Evolutionary conservation across 1,140 invertebrate genomes (phyloP).

Genomic region (Sycophaga agraensis): DNA sequence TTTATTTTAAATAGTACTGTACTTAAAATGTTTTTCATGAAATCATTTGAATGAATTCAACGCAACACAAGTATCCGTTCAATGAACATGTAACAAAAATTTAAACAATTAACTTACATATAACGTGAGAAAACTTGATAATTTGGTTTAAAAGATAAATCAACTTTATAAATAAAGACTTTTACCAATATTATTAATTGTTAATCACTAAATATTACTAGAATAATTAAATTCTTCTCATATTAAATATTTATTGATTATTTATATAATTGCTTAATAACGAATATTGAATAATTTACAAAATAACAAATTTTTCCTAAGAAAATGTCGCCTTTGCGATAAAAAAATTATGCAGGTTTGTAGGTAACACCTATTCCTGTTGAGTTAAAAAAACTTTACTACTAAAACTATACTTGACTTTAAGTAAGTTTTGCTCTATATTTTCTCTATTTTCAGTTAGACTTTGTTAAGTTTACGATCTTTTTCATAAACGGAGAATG

Average conservation of each 20-base stretch:
- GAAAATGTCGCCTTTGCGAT: not conserved
- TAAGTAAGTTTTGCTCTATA: slow-evolving; percentile 17
- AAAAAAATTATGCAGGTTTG: not conserved
- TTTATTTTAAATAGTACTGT: too few relatives aligned
- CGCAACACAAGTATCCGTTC: too few relatives aligned
- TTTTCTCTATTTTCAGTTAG: too few relatives aligned
- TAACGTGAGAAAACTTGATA: too few relatives aligned
- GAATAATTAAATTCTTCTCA: not conserved
- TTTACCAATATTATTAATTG: too few relatives aligned
- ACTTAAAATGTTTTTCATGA: too few relatives aligned
- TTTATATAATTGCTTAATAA: not conserved
- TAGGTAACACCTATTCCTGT: not conserved
- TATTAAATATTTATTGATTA: not conserved
- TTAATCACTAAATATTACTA: not conserved
- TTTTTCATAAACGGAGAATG: not conserved
- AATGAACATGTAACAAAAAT: too few relatives aligned
- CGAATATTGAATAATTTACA: slow-evolving; percentile 8
- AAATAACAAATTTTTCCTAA: slow-evolving; percentile 18
- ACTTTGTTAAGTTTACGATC: not conserved
- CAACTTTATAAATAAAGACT: too few relatives aligned
- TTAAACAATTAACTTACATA: too few relatives aligned
- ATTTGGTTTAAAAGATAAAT: too few relatives aligned
- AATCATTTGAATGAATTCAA: too few relatives aligned
- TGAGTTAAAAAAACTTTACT: too few relatives aligned
- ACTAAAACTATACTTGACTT: slow-evolving; percentile 4